These are phyloP conservation scores for Metaphire vulgaris DNA, from an alignment of 1,140 invertebrate genomes.

Conservation along the genomic window DNA sequence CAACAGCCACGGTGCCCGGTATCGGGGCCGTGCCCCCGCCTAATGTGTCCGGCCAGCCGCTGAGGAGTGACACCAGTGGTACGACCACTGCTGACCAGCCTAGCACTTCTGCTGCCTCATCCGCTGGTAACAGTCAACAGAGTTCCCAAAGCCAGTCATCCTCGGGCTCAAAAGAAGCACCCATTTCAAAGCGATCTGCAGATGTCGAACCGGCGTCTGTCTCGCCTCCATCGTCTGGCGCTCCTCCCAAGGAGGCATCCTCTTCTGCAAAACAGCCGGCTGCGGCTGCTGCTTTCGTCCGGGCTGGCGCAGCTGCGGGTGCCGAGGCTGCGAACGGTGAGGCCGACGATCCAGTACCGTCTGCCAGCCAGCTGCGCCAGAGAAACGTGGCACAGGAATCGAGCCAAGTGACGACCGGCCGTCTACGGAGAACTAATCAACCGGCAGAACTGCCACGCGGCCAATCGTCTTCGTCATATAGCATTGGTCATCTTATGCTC, in stretches of 20 bases:
- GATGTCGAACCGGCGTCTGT: neutral
- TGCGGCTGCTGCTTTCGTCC: neutral
- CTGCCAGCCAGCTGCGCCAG: constrained; percentile 11
- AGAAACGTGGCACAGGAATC: neutral
- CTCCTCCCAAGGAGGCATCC: neutral
- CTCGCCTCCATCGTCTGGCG: neutral
- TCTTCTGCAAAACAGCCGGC: neutral
- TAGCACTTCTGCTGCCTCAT: no score
- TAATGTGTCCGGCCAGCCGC: no score
- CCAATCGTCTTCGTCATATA: neutral
- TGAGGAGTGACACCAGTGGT: no score
- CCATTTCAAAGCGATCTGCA: neutral
- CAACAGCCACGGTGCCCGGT: neutral
- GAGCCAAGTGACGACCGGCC: neutral
- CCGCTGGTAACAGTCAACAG: no score
- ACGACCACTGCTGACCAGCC: no score
- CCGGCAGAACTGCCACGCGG: neutral
- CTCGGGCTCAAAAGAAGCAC: neutral
- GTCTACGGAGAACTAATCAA: neutral
- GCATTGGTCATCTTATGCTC: neutral
- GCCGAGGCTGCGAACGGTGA: no score
- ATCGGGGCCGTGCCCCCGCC: no score
- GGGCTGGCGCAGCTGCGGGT: no score
- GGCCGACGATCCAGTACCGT: constrained; percentile 9
- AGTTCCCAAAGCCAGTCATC: neutral